These are phyloP conservation scores for Anomalospiza imberbis DNA, from an alignment of 2,797 vertebrate species.

Conservation along the genomic window DNA sequence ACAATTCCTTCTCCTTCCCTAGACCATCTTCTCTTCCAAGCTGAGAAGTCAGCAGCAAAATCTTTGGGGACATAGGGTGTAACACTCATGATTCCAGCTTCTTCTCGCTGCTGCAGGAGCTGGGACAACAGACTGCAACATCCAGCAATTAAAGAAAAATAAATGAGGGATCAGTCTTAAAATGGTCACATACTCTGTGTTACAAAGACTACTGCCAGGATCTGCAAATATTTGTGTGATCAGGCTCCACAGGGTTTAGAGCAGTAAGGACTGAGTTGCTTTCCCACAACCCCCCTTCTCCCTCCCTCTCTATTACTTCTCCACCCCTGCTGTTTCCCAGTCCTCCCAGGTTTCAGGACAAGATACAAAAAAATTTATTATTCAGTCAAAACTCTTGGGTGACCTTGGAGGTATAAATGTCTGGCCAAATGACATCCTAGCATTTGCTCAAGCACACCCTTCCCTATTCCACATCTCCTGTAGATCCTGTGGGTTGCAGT, in stretches of 20 bases:
- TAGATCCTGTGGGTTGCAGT: background rate
- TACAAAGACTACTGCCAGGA: conserved; percentile 8
- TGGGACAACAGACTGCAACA: background rate
- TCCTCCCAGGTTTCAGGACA: conserved; percentile 21
- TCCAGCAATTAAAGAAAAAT: conserved; percentile 36
- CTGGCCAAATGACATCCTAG: conserved; percentile 44
- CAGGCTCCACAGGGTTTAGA: conserved; percentile 30
- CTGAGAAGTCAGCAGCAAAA: background rate
- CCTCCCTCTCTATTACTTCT: background rate
- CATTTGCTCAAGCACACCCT: conserved; percentile 33
- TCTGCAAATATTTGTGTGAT: conserved; percentile 57
- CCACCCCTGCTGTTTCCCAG: conserved; percentile 36
- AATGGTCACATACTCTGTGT: background rate
- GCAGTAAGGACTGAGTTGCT: background rate
- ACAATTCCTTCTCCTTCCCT: background rate
- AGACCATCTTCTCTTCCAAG: background rate
- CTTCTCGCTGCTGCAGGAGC: background rate
- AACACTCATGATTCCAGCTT: background rate
- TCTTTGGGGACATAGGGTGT: background rate
- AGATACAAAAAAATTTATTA: conserved; percentile 33
- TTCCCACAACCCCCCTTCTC: background rate
- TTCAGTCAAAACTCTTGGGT: conserved; percentile 53
- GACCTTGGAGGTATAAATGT: conserved; percentile 54
- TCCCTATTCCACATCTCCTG: background rate
- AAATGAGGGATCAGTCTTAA: background rate